Conservation (phyloP, 2,113 vertebrate species). For the Callorhinus ursinus region DNA sequence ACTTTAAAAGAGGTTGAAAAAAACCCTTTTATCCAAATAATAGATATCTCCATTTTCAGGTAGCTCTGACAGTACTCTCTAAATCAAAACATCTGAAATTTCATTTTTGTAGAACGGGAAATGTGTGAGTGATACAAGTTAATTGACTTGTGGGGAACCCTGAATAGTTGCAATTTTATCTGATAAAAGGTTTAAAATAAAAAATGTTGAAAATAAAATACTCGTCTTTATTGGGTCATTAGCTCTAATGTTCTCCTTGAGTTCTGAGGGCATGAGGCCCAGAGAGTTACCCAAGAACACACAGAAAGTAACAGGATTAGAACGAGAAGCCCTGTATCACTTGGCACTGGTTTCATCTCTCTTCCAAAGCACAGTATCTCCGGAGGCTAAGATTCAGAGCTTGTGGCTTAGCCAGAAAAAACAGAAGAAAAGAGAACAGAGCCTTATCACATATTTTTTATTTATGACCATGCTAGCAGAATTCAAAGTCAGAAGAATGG, state of each 20-base stretch:
- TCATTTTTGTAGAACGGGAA: background rate
- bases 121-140: background rate
- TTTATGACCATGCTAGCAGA: background rate
- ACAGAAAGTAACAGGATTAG: background rate
- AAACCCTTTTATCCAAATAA: background rate
- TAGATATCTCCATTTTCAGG: background rate
- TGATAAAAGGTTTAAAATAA: constrained; percentile 11
- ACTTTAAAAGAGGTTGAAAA: background rate
- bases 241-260: background rate
- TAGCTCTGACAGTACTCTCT: background rate
- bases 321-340: background rate
- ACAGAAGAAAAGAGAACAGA: background rate
- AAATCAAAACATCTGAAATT: background rate
- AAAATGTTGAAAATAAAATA: constrained; percentile 15
- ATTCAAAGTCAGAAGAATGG: background rate
- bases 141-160: background rate
- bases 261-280: background rate
- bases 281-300: background rate
- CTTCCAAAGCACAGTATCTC: background rate
- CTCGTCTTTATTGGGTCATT: background rate
- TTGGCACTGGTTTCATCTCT: background rate
- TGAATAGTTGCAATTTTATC: background rate
- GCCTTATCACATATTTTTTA: background rate
- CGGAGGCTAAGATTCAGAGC: background rate
- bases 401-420: background rate